Percentiles rank a stretch among this genome's conserved stretches.
Evolutionary conservation across 2,888 invertebrate species (phyloP).

Genomic region (Saturnia japonica): DNA sequence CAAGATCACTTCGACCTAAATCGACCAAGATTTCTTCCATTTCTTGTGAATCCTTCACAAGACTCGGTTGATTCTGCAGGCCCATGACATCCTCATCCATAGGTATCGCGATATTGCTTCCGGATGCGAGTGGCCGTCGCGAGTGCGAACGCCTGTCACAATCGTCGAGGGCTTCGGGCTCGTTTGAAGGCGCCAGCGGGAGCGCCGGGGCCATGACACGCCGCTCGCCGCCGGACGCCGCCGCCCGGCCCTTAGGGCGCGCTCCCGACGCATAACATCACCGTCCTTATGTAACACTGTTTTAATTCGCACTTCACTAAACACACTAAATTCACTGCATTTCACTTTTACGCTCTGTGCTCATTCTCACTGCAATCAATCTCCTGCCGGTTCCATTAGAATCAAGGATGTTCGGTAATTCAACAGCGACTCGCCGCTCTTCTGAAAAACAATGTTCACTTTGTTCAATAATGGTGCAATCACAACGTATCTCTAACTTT

Average conservation of each 20-base stretch:
- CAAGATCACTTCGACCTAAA: slow-evolving; percentile 81
- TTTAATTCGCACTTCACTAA: slow-evolving; percentile 41
- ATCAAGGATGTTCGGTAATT: slow-evolving; percentile 45
- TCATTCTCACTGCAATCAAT: slow-evolving; percentile 55
- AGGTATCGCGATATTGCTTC: slow-evolving; percentile 79
- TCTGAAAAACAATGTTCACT: slow-evolving; percentile 71
- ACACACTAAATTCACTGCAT: slow-evolving; percentile 50
- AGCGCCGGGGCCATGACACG: slow-evolving; percentile 97
- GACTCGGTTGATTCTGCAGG: slow-evolving; percentile 79
- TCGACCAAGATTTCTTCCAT: slow-evolving; percentile 86
- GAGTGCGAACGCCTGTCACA: slow-evolving; percentile 52
- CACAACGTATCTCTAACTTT: slow-evolving; percentile 31
- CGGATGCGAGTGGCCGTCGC: slow-evolving; percentile 74
- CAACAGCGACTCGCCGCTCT: slow-evolving; percentile 62
- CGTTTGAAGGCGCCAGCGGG: slow-evolving; percentile 85
- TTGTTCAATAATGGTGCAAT: slow-evolving; percentile 6
- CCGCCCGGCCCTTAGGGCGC: slow-evolving; percentile 69
- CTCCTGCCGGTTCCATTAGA: slow-evolving; percentile 69
- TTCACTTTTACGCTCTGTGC: slow-evolving; percentile 46
- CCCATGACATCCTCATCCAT: slow-evolving; percentile 84
- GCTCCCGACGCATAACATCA: slow-evolving; percentile 57
- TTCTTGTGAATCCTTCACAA: slow-evolving; percentile 83
- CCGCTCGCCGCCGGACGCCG: slow-evolving; percentile 73
- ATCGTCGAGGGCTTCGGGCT: slow-evolving; percentile 53
- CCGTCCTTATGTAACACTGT: slow-evolving; percentile 71